Percentiles rank a stretch among this genome's conserved stretches.
Conservation (phyloP, 2,888 invertebrate genomes). For the Notocelia uddmanniana region DNA sequence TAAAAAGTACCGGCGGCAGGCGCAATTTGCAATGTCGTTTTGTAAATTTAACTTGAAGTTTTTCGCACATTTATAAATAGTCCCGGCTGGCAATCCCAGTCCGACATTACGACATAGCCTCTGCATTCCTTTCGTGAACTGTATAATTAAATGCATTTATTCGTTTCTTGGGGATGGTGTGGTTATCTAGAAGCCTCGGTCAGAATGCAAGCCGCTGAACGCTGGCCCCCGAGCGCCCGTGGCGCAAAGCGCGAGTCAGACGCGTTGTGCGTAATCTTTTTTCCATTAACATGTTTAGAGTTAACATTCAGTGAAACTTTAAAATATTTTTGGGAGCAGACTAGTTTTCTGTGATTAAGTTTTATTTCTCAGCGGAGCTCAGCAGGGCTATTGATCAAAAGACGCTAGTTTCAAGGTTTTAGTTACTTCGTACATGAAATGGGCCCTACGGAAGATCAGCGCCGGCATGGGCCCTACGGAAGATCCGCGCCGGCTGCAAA, state of each 20-base stretch:
- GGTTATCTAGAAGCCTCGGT: constrained; percentile 55
- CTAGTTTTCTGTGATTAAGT: too few species aligned
- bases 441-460: too few species aligned
- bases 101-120: constrained; percentile 22
- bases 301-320: neutral
- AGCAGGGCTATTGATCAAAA: too few species aligned
- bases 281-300: neutral
- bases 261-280: constrained; percentile 33
- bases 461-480: too few species aligned
- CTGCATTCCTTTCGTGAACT: constrained; percentile 43
- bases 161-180: constrained; percentile 51
- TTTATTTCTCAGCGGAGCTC: too few species aligned
- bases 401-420: too few species aligned
- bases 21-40: neutral
- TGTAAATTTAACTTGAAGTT: constrained; percentile 1
- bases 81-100: constrained; percentile 14
- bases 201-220: constrained; percentile 50
- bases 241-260: constrained; percentile 43
- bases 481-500: too few species aligned
- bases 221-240: constrained; percentile 50
- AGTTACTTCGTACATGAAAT: too few species aligned
- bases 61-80: neutral
- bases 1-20: too few species aligned
- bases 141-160: constrained; percentile 46
- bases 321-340: neutral